phyloP scores from a whole-genome alignment of 2,888 invertebrate genomes.

The Synergus umbraculus region DNA sequence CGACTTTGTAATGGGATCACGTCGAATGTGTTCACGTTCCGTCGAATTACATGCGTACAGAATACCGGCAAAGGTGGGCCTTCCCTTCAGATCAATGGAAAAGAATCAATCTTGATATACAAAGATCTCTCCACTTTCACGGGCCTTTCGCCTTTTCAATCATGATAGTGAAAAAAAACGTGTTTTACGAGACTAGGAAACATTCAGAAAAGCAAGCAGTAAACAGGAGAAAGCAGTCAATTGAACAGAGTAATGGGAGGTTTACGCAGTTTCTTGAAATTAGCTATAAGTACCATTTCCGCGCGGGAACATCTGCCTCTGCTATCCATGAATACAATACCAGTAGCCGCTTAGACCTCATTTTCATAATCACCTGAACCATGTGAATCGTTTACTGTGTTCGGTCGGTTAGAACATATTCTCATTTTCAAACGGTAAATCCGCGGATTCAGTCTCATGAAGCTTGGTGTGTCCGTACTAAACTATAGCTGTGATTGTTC shows the following conservation, averaged over 20 bases:
- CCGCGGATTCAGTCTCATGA: neutral
- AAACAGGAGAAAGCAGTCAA: neutral
- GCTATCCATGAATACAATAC: slow-evolving; percentile 11
- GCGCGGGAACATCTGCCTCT: slow-evolving; percentile 6
- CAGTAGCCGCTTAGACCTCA: slow-evolving; percentile 10
- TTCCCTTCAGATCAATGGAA: neutral
- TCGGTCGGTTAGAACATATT: slow-evolving; percentile 30
- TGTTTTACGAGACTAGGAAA: neutral
- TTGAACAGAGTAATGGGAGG: slow-evolving; percentile 16
- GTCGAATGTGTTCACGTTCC: slow-evolving; percentile 43
- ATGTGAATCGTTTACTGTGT: slow-evolving; percentile 32
- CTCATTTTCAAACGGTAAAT: slow-evolving; percentile 22
- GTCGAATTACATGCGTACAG: slow-evolving; percentile 12
- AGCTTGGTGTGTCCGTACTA: neutral
- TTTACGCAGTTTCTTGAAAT: slow-evolving; percentile 25
- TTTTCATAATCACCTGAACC: slow-evolving; percentile 30
- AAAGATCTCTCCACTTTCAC: neutral
- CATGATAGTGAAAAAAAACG: neutral
- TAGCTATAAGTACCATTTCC: slow-evolving; percentile 15
- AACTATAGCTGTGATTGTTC: slow-evolving; percentile 37
- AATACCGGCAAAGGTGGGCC: neutral
- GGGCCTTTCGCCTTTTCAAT: neutral
- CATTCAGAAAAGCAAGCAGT: neutral
- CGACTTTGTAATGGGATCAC: slow-evolving; percentile 52
- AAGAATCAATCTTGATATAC: neutral